Percentiles rank a stretch among this genome's conserved stretches.
Evolutionary conservation across 1,140 invertebrate species (phyloP).

Genomic region (Thaumatotibia leucotreta): DNA sequence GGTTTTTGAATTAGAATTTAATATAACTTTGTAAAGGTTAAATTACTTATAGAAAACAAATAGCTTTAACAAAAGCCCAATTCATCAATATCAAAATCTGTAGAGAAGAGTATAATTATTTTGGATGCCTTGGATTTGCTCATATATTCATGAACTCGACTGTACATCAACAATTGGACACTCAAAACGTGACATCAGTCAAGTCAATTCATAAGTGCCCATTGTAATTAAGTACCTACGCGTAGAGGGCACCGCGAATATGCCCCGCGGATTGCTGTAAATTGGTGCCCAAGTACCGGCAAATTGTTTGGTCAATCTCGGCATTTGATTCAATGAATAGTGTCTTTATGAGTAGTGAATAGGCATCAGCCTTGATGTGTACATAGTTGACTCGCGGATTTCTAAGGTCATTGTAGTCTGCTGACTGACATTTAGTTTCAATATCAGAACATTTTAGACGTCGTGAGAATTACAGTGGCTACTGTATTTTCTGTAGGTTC

Average conservation of each 20-base stretch:
- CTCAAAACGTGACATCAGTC: constrained; percentile 24
- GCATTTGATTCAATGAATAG: background rate
- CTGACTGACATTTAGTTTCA: background rate
- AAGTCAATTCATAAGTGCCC: constrained; percentile 33
- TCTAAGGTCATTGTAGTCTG: background rate
- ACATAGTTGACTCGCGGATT: background rate
- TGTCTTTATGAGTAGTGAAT: background rate
- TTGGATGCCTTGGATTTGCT: no score
- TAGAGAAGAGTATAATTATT: no score
- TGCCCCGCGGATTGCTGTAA: constrained; percentile 37
- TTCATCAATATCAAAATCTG: no score
- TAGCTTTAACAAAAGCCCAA: no score
- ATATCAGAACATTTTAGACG: no score
- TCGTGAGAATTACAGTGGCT: no score
- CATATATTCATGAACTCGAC: no score
- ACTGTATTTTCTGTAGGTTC: no score
- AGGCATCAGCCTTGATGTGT: background rate
- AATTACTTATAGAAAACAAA: no score
- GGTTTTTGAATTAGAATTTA: no score
- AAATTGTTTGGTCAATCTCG: constrained; percentile 43
- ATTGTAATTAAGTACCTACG: no score
- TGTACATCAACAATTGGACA: background rate
- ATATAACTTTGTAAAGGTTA: no score
- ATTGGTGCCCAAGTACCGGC: constrained; percentile 55
- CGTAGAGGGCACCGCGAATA: constrained; percentile 15